Base-by-base conservation (phyloP, 2,113 vertebrate genomes). In the Trematocara unimaculatum region DNA sequence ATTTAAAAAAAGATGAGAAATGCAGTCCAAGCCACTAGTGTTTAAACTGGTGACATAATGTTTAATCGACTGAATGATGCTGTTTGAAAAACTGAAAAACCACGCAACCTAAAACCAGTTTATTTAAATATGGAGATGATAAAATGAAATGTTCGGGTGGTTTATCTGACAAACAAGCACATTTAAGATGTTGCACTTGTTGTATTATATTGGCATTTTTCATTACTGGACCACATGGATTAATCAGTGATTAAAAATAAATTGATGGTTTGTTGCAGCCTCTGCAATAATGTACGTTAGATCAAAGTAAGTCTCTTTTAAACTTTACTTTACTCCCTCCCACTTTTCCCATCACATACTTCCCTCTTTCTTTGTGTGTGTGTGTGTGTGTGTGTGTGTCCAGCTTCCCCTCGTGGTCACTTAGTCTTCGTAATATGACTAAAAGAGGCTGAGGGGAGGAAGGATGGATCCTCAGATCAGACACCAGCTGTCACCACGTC, bases 401-500 rank as follows among this genome's bases (percentile, higher is more conserved):
- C 11, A 55, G 53, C n/a, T 1, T 26, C 55, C 55, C 55, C 55
- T 58, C 7, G 7, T 58, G 55, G 81, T 87, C 80, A 90, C 80
- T 94, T 80, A 84, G 92, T 90, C 80, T 81, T 86, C 72, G 18
- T 95, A 95, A 94, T 93, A 81, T 53, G 58, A 84, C 88, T 91
- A 83, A 72, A 31, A 90, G 88, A 82, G 82, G 91, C 83, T 82
- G 74, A 86, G 74, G 84, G 88, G 82, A 53, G 79, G 64, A 74
- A 84, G 82, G 86, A 88, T 23, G 89, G 91, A 95, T 95, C 95
- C 94, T 93, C 89, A 88, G 94, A 88, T 94, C 95, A 96, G 95
- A 96, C 95, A 91, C 94, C 96, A 96, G 94, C 95, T 96, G 95
- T 89, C 91, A 81, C 83, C 72, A 53, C 5, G 78, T 94, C 93